A percentile compares a stretch with the other conserved stretches of the same genome.
Conservation (phyloP, 1,140 invertebrate genomes). For the Augochlora pura region DNA sequence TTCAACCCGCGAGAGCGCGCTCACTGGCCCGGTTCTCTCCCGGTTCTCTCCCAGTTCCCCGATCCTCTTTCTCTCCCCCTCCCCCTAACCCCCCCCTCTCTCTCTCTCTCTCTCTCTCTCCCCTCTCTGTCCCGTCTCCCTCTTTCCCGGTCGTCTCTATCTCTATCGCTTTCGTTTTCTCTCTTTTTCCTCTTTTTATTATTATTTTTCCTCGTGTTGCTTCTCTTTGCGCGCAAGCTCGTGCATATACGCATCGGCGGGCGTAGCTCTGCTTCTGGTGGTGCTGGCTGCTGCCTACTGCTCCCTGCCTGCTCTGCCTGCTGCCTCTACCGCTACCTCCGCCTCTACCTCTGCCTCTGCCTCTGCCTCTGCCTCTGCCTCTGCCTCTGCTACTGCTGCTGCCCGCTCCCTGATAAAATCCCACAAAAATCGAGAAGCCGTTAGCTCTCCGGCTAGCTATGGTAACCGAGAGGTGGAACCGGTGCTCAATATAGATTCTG, state of each 20-base stretch:
- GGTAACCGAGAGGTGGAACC: constrained; percentile 63
- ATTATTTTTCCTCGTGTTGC: constrained; percentile 44
- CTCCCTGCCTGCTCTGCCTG: neutral
- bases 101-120: neutral
- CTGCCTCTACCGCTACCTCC: too few relatives aligned
- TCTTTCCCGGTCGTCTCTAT: too few relatives aligned
- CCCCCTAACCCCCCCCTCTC: neutral
- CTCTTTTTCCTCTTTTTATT: constrained; percentile 23
- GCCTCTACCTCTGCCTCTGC: too few relatives aligned
- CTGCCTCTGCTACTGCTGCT: neutral
- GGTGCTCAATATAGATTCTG: constrained; percentile 64
- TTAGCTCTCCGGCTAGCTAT: constrained; percentile 62
- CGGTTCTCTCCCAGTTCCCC: neutral
- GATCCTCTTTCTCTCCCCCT: neutral
- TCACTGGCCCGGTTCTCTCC: constrained; percentile 11
- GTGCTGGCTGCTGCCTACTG: too few relatives aligned
- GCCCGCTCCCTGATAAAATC: constrained; percentile 65
- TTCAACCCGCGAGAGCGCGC: constrained; percentile 9
- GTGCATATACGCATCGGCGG: constrained; percentile 63
- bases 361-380: constrained; percentile 23
- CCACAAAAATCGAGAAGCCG: constrained; percentile 68
- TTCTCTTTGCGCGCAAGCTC: constrained; percentile 58
- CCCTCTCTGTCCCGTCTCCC: neutral
- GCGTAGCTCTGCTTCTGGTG: constrained; percentile 45
- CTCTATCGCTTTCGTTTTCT: constrained; percentile 3